Conservation (phyloP, 2,888 invertebrate species). For the Notodonta dromedarius region DNA sequence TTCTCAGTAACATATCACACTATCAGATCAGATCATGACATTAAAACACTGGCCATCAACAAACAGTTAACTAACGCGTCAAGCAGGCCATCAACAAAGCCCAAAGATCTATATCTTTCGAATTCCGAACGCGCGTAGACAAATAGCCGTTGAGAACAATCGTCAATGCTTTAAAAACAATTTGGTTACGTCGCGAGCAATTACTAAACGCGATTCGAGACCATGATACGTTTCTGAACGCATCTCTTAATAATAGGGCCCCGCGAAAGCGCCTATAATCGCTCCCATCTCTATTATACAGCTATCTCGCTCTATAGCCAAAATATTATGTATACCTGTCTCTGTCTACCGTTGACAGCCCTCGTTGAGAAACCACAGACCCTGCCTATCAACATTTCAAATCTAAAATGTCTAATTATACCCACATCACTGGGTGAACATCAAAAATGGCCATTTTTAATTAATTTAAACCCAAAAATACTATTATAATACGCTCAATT, state of each 20-base stretch:
- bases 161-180: slow-evolving; percentile 79
- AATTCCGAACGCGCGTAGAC: slow-evolving; percentile 72
- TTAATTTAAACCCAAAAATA: slow-evolving; percentile 79
- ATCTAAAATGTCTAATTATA: slow-evolving; percentile 82
- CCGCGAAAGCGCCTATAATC: slow-evolving; percentile 63
- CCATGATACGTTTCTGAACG: slow-evolving; percentile 70
- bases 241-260: slow-evolving; percentile 79
- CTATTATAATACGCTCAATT: slow-evolving; percentile 82
- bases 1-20: slow-evolving; percentile 3
- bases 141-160: slow-evolving; percentile 81
- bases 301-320: slow-evolving; percentile 51
- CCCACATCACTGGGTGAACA: slow-evolving; percentile 79
- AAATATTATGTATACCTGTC: slow-evolving; percentile 40
- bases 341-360: slow-evolving; percentile 68
- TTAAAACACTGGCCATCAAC: slow-evolving; percentile 38
- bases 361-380: slow-evolving; percentile 68
- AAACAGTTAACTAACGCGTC: slow-evolving; percentile 56
- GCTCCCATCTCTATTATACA: slow-evolving; percentile 60
- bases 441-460: slow-evolving; percentile 79
- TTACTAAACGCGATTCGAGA: slow-evolving; percentile 75
- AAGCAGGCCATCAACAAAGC: slow-evolving; percentile 64
- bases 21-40: slow-evolving; percentile 21
- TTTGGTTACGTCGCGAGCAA: slow-evolving; percentile 77
- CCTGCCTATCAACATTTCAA: slow-evolving; percentile 71
- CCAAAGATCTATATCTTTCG: slow-evolving; percentile 64